Conservation (phyloP, 1,140 invertebrate genomes). For the Heliconius hermathena region DNA sequence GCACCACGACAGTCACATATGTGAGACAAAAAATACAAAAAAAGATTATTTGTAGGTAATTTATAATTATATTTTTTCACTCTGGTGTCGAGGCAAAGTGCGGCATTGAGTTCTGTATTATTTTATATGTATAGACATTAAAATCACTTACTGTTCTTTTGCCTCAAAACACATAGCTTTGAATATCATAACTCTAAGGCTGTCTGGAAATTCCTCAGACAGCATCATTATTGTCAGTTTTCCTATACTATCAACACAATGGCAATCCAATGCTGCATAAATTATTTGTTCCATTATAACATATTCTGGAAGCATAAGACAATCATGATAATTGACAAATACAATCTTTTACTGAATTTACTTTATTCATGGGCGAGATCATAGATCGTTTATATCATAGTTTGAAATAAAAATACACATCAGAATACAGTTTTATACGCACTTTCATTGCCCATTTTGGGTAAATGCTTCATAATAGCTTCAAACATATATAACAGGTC, state of each 20-base stretch:
- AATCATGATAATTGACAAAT: neutral
- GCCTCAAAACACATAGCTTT: conserved; percentile 94
- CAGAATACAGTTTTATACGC: conserved; percentile 58
- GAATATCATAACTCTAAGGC: conserved; percentile 92
- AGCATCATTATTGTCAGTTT: conserved; percentile 90
- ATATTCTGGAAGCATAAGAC: conserved; percentile 87
- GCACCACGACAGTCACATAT: too few relatives aligned
- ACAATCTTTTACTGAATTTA: too few relatives aligned
- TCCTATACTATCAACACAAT: conserved; percentile 88
- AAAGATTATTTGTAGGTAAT: too few relatives aligned
- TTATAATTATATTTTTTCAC: too few relatives aligned
- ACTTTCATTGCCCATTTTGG: conserved; percentile 97
- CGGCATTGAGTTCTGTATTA: too few relatives aligned
- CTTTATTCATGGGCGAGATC: too few relatives aligned
- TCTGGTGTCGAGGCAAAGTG: too few relatives aligned
- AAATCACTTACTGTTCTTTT: conserved; percentile 86
- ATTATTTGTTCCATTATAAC: conserved; percentile 87
- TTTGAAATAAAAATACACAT: neutral
- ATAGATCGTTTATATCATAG: too few relatives aligned
- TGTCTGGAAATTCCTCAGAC: conserved; percentile 93
- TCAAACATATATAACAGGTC: conserved; percentile 95
- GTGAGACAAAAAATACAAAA: too few relatives aligned
- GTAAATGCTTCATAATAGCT: conserved; percentile 86
- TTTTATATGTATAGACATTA: neutral
- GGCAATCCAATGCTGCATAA: conserved; percentile 95